phyloP scores from a whole-genome alignment of 2,113 vertebrate species.

The Pristiophorus japonicus region DNA sequence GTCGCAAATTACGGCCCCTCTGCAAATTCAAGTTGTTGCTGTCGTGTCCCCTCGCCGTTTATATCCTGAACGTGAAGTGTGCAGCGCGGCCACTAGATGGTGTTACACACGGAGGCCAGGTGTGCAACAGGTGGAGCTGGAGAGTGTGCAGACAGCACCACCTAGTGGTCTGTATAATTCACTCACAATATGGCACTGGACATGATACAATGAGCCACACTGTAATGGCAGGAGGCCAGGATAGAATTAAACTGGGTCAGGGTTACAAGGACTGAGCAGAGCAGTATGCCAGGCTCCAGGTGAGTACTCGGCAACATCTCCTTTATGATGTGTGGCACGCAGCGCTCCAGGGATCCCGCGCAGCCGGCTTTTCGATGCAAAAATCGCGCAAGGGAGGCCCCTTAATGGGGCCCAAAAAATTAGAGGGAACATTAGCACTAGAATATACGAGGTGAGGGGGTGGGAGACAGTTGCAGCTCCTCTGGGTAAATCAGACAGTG shows the following conservation, averaged over 20 bases:
- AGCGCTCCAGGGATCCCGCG: too few relatives aligned
- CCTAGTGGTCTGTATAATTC: neutral
- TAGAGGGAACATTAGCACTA: too few relatives aligned
- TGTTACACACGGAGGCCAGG: neutral
- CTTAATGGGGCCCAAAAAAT: too few relatives aligned
- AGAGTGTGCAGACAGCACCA: neutral
- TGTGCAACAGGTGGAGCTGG: neutral
- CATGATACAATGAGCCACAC: neutral
- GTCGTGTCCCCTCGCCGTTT: neutral
- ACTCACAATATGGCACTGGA: neutral
- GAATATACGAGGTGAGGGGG: neutral
- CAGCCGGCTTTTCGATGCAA: too few relatives aligned
- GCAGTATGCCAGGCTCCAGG: neutral
- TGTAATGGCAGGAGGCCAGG: neutral
- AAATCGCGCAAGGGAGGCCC: too few relatives aligned
- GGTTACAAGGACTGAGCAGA: neutral
- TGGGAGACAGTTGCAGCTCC: neutral
- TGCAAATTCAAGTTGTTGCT: neutral
- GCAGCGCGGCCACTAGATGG: neutral
- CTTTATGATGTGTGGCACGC: too few relatives aligned
- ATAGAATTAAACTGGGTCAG: neutral
- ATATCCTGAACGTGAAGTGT: neutral
- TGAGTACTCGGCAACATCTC: neutral
- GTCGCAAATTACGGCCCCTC: too few relatives aligned
- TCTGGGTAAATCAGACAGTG: neutral